Evolutionary conservation across 2,888 invertebrate genomes (phyloP), one percentile per base, ranked within the genome.

Genomic region (Watsonalla cultraria): DNA sequence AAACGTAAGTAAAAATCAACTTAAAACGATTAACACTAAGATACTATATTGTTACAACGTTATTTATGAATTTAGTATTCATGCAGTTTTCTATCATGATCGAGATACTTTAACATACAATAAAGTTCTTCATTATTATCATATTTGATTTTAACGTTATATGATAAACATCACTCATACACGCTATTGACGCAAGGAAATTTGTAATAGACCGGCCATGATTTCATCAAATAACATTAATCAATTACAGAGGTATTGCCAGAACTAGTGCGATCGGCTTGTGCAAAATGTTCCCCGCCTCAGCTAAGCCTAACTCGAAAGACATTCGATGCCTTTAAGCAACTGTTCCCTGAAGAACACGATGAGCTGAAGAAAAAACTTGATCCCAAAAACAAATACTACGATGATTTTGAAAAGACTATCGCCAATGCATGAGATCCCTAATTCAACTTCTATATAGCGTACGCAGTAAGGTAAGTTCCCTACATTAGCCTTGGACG

Each of bases 241-340:
- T 24, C 37, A 13, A 47, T 78, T 78, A 14, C 72, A 83, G 82
- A 62, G 46, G 61, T 78, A 6, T 56, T 86, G 8, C 84, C 85
- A 0, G 84, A 86, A 68, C 70, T 79, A 9, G 72, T 85, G 5
- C 59, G 54, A 0, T 82, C 84, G 2, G 77, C 78, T 0, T 86
- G 86, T 54, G 72, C 65, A 6, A 82, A 77, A 69, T 86, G 86
- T 49, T 66, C 81, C 0, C 79, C 80, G 0, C 71, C 75, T 0
- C 84, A 94, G 72, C 92, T 89, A 56, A 82, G 87, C 55, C 92
- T 93, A 11, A 81, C 80, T 0, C 66, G 72, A 65, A 94, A 93
- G 75, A 92, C 95, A 0, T 92, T 95, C 58, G 89, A 91, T 48
- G 93, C 89, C 58, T 90, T 96, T 65, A 92, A 93, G 56, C 90